Base-by-base conservation (phyloP, 1,140 invertebrate genomes). In the Procambarus virginalis region DNA sequence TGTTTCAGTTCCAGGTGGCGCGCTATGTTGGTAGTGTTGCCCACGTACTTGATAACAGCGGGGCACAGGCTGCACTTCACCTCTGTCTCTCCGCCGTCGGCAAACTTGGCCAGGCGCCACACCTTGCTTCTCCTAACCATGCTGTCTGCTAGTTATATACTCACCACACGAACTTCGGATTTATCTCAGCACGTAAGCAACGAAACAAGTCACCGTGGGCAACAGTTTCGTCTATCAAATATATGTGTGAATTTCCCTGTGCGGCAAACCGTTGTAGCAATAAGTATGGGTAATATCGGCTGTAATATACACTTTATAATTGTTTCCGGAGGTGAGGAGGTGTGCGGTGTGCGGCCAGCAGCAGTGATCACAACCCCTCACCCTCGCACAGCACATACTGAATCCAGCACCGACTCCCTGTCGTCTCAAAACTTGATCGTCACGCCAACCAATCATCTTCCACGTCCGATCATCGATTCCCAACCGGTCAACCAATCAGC, bases 21-120 rank as follows among this genome's bases (percentile, higher is more conserved):
- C 0, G 92, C 92, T 55, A 92, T 91, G 83, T 92, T 92, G 34
- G 92, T 92, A 5, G 92, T 92, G 86, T 92, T 92, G 78, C 92
- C 92, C 5, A 92, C 92, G 84, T 84, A 92, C 90, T 92, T 92
- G 86, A 92, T 92, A 68, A 83, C 85, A 70, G 70, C 86, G 17
- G 89, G 89, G 45, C 92, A 92, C 46, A 92, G 70, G 82, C 82
- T 84, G 70, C 92, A 92, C 82, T 91, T 64, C 77, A 92, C 92
- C 83, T 91, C 90, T 10, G n/a, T 75, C 14, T 90, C 77, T 2
- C 82, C 83, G 4, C 78, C 86, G 55, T 92, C 92, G 2, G 82
- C 89, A 48, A 92, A 92, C 20, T 89, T 87, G n/a, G 92, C 86
- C 78, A 92, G 83, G 8, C 87, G 90, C 92, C 92, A 92, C 78